Base-by-base conservation (phyloP, 1,140 invertebrate species). In the Archegozetes longisetosus region DNA sequence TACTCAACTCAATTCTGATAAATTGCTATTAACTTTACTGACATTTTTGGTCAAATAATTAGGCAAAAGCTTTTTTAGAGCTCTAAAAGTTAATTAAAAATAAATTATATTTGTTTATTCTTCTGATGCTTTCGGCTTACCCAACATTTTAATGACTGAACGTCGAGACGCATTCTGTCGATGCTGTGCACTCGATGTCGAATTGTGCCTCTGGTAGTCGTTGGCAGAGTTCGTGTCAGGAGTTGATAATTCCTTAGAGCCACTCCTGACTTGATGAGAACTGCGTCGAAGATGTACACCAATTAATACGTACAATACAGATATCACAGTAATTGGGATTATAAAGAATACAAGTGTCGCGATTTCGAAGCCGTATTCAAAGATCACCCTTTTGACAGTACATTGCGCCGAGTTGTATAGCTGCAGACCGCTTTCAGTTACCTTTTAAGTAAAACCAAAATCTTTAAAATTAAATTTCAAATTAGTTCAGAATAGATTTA, bases 291-390 rank as follows among this genome's bases (percentile, higher is more conserved):
- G 72, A 65, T 83, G 81, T n/a, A 86, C 67, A 3, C 84, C 88
- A 66, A 92, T 91, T 55, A 87, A 27, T n/a, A 58, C 51, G 24
- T 92, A 91, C 1, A 91, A 74, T 1, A 84, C 82, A 2, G 83
- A 85, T 66, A 91, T 90, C 32, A 89, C 72, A 9, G 83, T 81
- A 86, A 92, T 88, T 0, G 88, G 88, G 1, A 81, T 75, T 6
- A 87, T 78, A 69, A 92, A 92, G 71, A 91, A 88, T 20, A 90
- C 69, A 63, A 87, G 79, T 0, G 85, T 85, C 0, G 85, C 88
- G 59, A 88, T 77, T 65, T 85, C 83, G 67, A 89, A 91, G 0
- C 83, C 80, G 69, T 86, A 82, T 25, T 79, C 73, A 3, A 71
- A 48, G 3, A 51, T 40, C 24, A 61, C 60, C 1, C 22, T 17